Conservation (phyloP, 2,113 vertebrate genomes). For the Grammomys surdaster region DNA sequence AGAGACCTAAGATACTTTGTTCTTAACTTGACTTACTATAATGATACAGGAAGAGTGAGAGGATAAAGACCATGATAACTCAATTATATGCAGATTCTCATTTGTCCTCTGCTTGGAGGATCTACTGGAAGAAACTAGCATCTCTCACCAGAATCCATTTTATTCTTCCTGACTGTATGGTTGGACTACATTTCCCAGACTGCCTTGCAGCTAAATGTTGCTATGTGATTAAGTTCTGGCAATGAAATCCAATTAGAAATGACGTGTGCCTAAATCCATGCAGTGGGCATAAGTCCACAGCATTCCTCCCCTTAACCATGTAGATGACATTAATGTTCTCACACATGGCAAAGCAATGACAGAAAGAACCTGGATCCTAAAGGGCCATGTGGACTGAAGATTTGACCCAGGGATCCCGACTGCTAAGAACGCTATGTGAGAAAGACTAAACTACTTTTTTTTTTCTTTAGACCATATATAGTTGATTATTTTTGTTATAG, state of each 20-base stretch:
- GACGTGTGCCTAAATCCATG: too few relatives aligned
- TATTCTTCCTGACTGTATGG: neutral
- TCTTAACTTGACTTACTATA: neutral
- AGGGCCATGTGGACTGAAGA: neutral
- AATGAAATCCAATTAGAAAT: neutral
- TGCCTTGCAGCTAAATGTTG: neutral
- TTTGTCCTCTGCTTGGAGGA: neutral
- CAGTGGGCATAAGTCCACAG: neutral
- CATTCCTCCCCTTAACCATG: neutral
- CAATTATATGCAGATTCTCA: neutral
- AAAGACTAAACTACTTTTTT: neutral
- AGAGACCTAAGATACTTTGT: neutral
- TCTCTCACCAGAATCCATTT: neutral
- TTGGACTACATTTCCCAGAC: neutral
- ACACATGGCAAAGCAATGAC: neutral
- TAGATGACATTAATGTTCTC: neutral
- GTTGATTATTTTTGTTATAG: neutral
- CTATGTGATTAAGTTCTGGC: neutral
- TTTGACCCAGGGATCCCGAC: neutral
- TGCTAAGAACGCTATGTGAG: neutral
- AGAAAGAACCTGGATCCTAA: neutral
- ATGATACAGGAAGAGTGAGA: neutral
- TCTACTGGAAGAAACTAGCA: neutral
- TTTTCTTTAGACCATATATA: neutral
- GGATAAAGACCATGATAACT: neutral